Conservation (phyloP, 2,888 invertebrate genomes). For the Branchipolynoe longqiensis region DNA sequence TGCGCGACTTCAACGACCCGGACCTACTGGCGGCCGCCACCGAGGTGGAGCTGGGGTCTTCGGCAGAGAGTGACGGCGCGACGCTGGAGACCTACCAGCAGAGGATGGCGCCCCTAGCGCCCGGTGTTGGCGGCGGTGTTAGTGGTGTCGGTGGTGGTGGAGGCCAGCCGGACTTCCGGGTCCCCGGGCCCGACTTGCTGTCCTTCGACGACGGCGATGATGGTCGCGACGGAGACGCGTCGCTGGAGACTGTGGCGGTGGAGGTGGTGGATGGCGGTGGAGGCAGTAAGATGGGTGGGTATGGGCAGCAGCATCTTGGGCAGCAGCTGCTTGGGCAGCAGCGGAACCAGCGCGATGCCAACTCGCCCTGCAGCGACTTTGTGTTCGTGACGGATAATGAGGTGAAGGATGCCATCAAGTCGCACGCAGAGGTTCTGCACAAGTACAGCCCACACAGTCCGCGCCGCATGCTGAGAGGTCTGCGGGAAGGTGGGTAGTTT, state of each 20-base stretch:
- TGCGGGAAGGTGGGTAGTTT: slow-evolving; percentile 56
- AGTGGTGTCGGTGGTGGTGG: background rate
- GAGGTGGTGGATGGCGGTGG: background rate
- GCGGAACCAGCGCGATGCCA: slow-evolving; percentile 88
- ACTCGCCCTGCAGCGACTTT: slow-evolving; percentile 94
- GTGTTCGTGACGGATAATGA: slow-evolving; percentile 86
- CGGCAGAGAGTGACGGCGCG: slow-evolving; percentile 77
- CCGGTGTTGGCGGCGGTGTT: background rate
- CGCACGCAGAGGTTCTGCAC: slow-evolving; percentile 72
- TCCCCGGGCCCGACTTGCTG: slow-evolving; percentile 37
- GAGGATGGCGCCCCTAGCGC: slow-evolving; percentile 7
- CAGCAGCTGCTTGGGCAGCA: background rate
- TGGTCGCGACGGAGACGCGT: background rate
- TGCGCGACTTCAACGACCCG: slow-evolving; percentile 78
- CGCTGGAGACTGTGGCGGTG: background rate
- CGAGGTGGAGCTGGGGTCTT: slow-evolving; percentile 76
- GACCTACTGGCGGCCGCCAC: slow-evolving; percentile 69
- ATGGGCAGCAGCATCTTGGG: background rate
- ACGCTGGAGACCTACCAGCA: slow-evolving; percentile 2
- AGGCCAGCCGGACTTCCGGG: slow-evolving; percentile 16
- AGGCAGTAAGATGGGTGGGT: background rate
- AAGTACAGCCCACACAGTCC: slow-evolving; percentile 64
- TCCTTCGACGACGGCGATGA: slow-evolving; percentile 45
- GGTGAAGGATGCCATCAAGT: slow-evolving; percentile 75
- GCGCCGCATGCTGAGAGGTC: slow-evolving; percentile 47